These are phyloP conservation scores for Heliconius ismenius DNA, from an alignment of 2,888 invertebrate genomes.

Conservation along the genomic window DNA sequence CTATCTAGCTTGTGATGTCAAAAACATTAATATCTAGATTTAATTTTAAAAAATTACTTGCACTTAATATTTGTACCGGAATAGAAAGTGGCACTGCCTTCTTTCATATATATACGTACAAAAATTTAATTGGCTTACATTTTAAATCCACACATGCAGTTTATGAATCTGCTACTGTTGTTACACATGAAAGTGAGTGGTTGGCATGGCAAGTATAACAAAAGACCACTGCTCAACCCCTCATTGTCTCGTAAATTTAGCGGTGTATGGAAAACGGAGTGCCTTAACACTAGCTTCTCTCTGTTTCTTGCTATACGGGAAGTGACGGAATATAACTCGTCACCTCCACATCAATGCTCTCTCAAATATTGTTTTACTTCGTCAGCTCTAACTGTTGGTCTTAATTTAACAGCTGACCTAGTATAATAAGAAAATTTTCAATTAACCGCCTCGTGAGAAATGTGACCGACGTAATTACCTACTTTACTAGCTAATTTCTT, in stretches of 20 bases:
- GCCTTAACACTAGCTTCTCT: not conserved
- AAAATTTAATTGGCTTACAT: slow-evolving; percentile 7
- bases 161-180: not conserved
- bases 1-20: not conserved
- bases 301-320: no score
- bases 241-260: no score
- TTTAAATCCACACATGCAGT: not conserved
- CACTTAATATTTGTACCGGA: slow-evolving; percentile 7
- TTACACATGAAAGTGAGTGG: not conserved
- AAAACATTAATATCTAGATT: not conserved
- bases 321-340: not conserved
- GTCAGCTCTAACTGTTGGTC: slow-evolving; percentile 38
- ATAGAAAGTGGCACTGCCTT: slow-evolving; percentile 20
- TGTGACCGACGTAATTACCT: slow-evolving; percentile 30
- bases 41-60: not conserved
- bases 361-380: slow-evolving; percentile 25
- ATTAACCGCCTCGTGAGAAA: slow-evolving; percentile 35
- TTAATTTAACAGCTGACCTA: slow-evolving; percentile 39
- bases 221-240: no score
- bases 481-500: slow-evolving; percentile 6
- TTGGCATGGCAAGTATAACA: no score
- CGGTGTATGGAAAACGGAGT: no score
- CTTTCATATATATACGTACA: slow-evolving; percentile 10
- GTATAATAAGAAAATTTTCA: slow-evolving; percentile 35
- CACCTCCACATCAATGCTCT: slow-evolving; percentile 16